Evolutionary conservation across 2,113 vertebrate species (phyloP), one percentile per base, ranked within the genome.

Genomic region (Tachycineta bicolor): DNA sequence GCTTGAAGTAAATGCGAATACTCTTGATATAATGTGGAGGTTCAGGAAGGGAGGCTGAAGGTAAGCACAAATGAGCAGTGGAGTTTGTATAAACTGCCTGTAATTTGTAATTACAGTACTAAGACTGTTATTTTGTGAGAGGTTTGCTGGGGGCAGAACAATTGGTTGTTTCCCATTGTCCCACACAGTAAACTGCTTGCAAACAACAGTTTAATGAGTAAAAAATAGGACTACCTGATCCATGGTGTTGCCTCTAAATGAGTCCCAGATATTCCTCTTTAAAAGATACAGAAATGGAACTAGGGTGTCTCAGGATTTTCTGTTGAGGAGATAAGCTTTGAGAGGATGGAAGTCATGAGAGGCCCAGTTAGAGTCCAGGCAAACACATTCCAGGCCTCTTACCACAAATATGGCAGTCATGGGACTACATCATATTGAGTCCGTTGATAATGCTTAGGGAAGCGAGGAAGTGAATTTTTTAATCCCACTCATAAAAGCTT

Each of bases 351-450:
- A 70, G 10, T 58, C 14, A 22, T 31, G 12, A 56, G n/a, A 77
- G 64, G 65, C 31, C 14, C 22, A 77, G 50, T 33, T 39, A 47
- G 44, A 65, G 70, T 22, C 10, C 46, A 91, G 20, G 17, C 15
- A 77, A 63, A 33, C 2, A 16, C 25, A 58, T 65, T 62, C 25
- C 33, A 53, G 28, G 11, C 18, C 53, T 89, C 55, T 73, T 41
- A 31, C 14, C 12, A 14, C 4, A 31, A 49, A 58, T 0, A 0
- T 58, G 46, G 4, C 50, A 47, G 24, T 39, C 41, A 47, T 13
- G 46, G 12, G 15, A 4, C 33, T 84, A 29, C 29, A 29, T 12
- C 4, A 1, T 33, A 43, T 17, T 87, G 33, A 65, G 24, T 52
- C 19, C 60, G 18, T 21, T 1, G 1, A 43, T 25, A 31, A 56